phyloP scores from a whole-genome alignment of 2,797 vertebrate genomes.

The Notoglanidium macrostoma region DNA sequence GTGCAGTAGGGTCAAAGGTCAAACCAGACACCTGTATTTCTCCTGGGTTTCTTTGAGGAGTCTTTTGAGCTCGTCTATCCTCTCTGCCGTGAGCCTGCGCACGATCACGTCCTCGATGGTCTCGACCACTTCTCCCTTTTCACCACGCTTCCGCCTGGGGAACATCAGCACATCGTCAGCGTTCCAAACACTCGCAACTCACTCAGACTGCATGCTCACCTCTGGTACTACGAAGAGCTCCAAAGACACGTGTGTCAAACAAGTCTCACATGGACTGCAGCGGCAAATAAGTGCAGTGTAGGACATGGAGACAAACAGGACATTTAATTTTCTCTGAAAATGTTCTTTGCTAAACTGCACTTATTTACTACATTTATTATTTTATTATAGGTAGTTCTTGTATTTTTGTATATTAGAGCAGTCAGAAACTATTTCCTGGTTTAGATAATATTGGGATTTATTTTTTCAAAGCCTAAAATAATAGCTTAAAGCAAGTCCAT shows the following conservation, averaged over 20 bases:
- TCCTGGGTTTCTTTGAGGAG: conserved; percentile 95
- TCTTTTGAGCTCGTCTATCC: conserved; percentile 96
- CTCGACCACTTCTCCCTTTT: conserved; percentile 98
- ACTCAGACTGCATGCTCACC: background rate
- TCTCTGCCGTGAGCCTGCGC: conserved; percentile 89
- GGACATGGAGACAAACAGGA: background rate
- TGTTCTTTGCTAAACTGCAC: background rate
- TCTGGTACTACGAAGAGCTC: background rate
- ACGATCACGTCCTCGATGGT: conserved; percentile 99
- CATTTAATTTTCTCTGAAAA: background rate
- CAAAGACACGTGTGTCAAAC: background rate
- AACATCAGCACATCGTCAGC: background rate
- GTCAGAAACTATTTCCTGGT: background rate
- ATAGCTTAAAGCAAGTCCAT: too few relatives aligned
- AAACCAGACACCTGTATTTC: conserved; percentile 84
- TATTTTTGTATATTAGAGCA: background rate
- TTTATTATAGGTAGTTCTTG: background rate
- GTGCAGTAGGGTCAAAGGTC: too few relatives aligned
- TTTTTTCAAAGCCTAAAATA: too few relatives aligned
- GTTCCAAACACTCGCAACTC: background rate
- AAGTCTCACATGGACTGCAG: background rate
- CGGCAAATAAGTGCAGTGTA: background rate
- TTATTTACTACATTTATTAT: background rate
- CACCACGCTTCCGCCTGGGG: conserved; percentile 91
- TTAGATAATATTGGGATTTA: background rate